Evolutionary conservation across 2,113 vertebrate genomes (phyloP), one percentile per base, ranked within the genome.

Genomic region (Nibea coibor): DNA sequence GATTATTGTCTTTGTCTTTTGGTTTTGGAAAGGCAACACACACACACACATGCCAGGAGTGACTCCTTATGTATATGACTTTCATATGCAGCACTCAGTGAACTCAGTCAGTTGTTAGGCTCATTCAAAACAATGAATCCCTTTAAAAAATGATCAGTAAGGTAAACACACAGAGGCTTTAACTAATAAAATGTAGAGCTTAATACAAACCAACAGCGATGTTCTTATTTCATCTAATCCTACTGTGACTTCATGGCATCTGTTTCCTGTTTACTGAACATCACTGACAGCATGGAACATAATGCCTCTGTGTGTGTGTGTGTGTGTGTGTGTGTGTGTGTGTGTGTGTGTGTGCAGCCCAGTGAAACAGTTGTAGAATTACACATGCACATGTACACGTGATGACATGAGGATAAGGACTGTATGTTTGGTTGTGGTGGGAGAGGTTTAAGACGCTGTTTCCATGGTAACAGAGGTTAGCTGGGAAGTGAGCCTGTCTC

Each of bases 401-500:
- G 63, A 76, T 14, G 26, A 22, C 31, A 35, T 42, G 54, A 65
- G 11, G 45, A 54, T 28, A 47, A 57, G 56, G 42, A 57, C 35
- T 31, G 24, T 22, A n/a, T 66, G 78, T 73, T 61, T 50, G 53
- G 72, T 45, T 66, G 63, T 51, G 42, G 35, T 35, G 24, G 63
- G 57, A 28, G 43, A 24, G 4, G 26, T 28, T 3, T 42, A 65
- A 26, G 74, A 75, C 11, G 43, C 76, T 48, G 85, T 91, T 85
- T 82, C 87, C 66, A 9, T 80, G 76, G 81, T 68, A 87, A 93
- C 88, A 39, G 70, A 24, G 51, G 75, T 61, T 62, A 62, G 51
- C 39, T 4, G 58, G 59, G 68, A 89, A 86, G 69, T 77, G 64
- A 72, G 45, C 22, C 48, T 67, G 31, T 39, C 57, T 80, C 64